phyloP scores from a whole-genome alignment of 2,113 vertebrate genomes.

The Sigmodon hispidus region DNA sequence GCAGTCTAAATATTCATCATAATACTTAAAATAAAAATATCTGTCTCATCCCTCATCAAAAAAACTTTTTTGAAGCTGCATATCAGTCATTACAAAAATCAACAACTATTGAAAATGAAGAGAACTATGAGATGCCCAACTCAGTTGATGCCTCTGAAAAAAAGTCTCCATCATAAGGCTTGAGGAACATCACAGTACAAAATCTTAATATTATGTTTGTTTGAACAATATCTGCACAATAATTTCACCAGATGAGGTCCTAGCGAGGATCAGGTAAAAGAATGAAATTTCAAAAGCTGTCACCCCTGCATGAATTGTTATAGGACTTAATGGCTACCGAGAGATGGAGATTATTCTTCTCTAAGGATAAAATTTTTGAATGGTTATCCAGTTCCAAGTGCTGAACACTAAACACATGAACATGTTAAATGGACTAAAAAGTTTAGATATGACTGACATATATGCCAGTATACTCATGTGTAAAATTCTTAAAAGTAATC shows the following conservation, averaged over 20 bases:
- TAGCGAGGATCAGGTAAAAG: background rate
- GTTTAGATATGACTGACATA: background rate
- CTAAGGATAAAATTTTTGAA: too few species aligned
- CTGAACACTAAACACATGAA: background rate
- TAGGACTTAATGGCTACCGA: background rate
- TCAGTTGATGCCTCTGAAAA: background rate
- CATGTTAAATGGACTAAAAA: rapidly evolving
- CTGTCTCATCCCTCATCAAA: background rate
- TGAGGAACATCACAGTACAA: background rate
- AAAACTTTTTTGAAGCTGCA: background rate
- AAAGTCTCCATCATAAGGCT: background rate
- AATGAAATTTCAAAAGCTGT: background rate
- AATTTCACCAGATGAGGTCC: background rate
- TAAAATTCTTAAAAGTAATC: background rate
- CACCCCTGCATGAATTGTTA: too few species aligned
- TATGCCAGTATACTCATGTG: background rate
- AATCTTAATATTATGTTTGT: background rate
- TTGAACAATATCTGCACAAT: background rate
- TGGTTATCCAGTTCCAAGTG: too few species aligned
- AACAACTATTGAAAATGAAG: background rate
- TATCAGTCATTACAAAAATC: background rate
- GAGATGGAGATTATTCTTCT: background rate
- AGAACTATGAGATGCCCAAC: background rate
- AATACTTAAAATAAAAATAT: background rate
- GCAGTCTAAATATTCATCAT: background rate